phyloP scores from a whole-genome alignment of 2,797 vertebrate species.

The Argentina silus region DNA sequence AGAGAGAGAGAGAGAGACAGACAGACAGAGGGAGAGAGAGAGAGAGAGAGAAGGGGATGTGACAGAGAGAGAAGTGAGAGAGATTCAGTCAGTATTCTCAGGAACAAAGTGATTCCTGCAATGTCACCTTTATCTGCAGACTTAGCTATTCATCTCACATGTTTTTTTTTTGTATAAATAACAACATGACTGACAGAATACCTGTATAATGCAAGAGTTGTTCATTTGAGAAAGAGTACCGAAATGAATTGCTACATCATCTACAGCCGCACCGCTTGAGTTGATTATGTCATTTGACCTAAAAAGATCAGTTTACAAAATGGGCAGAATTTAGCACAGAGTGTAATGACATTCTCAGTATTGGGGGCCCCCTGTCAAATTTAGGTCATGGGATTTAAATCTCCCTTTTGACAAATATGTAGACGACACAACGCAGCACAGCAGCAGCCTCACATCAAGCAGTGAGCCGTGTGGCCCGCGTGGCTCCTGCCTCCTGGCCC shows the following conservation, averaged over 20 bases:
- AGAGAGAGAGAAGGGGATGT: not conserved
- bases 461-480: conserved; percentile 7
- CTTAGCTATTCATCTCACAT: not conserved
- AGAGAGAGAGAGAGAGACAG: not conserved
- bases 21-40: not conserved
- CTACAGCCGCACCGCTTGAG: not conserved
- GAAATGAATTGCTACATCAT: not conserved
- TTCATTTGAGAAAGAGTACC: not conserved
- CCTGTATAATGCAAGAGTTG: not conserved
- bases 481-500: conserved; percentile 28
- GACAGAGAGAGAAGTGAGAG: not conserved
- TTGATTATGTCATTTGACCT: not conserved
- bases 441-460: not conserved
- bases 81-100: not conserved
- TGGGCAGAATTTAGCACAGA: not conserved
- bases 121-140: not conserved
- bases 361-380: conserved; percentile 39
- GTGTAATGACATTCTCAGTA: conserved; percentile 10
- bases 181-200: not conserved
- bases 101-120: not conserved
- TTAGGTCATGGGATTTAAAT: conserved; percentile 39
- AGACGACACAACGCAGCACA: not conserved
- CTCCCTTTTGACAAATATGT: conserved; percentile 26
- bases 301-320: not conserved
- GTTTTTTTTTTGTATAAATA: not conserved